Percentiles rank a stretch among this genome's conserved stretches.
These are phyloP conservation scores for Himalopsyche anomala DNA, from an alignment of 2,888 invertebrate genomes.

Conservation along the genomic window DNA sequence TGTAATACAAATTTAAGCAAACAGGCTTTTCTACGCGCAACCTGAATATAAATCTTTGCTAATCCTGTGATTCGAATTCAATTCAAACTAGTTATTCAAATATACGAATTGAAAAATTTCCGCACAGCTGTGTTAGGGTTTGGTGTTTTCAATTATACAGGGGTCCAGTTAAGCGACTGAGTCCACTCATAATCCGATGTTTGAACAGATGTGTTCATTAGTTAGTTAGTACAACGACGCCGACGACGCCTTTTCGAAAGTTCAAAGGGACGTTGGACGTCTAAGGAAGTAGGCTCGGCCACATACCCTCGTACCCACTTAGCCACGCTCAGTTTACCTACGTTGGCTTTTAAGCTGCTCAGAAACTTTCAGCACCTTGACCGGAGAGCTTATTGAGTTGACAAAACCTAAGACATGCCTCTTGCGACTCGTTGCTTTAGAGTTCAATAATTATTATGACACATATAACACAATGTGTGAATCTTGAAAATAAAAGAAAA, in stretches of 20 bases:
- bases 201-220: constrained; percentile 64
- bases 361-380: constrained; percentile 66
- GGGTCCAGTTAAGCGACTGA: constrained; percentile 45
- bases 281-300: constrained; percentile 48
- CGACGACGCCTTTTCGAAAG: constrained; percentile 29
- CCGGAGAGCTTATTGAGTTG: constrained; percentile 31
- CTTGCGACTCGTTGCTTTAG: not conserved
- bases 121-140: constrained; percentile 31
- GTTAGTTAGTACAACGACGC: constrained; percentile 50
- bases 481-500: no score
- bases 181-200: constrained; percentile 60
- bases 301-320: constrained; percentile 59
- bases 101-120: not conserved
- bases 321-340: constrained; percentile 71
- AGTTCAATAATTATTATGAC: not conserved
- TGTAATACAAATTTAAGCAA: not conserved
- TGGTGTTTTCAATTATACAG: constrained; percentile 56
- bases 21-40: not conserved
- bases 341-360: constrained; percentile 68
- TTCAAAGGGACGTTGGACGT: constrained; percentile 47
- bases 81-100: constrained; percentile 40
- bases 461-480: not conserved
- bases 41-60: not conserved
- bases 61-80: constrained; percentile 24
- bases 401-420: not conserved